A percentile compares a stretch with the other conserved stretches of the same genome.
These are phyloP conservation scores for Periplaneta americana DNA, from an alignment of 1,140 invertebrate species.

Conservation along the genomic window DNA sequence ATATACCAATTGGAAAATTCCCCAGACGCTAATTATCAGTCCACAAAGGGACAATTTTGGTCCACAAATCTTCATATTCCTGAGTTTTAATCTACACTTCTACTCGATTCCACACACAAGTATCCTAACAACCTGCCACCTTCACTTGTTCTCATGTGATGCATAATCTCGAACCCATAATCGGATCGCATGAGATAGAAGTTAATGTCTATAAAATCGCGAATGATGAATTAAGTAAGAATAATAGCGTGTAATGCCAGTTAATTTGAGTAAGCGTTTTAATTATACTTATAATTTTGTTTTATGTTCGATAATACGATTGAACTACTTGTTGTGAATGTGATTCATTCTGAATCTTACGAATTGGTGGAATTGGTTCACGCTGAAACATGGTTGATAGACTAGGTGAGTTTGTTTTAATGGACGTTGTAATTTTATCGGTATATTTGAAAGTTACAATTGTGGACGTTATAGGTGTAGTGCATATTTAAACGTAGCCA, in stretches of 20 bases:
- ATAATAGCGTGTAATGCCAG: background rate
- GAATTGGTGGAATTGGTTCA: background rate
- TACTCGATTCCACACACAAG: background rate
- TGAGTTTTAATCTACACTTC: background rate
- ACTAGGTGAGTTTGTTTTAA: background rate
- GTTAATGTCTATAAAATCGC: background rate
- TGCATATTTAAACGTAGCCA: too few species aligned
- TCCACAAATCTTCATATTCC: slow-evolving; percentile 75
- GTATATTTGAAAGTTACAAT: too few species aligned
- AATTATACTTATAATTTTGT: background rate
- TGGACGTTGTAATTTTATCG: too few species aligned
- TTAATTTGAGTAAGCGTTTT: too few species aligned
- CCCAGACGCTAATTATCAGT: slow-evolving; percentile 85
- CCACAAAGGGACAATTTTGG: slow-evolving; percentile 87
- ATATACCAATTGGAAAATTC: slow-evolving; percentile 83
- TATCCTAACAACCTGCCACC: background rate
- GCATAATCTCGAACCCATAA: background rate
- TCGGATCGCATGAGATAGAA: background rate
- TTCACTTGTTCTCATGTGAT: background rate
- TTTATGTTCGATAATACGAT: background rate
- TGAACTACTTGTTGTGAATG: background rate
- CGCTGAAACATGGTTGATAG: background rate
- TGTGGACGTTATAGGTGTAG: too few species aligned
- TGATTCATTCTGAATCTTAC: background rate
- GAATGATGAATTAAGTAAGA: background rate